These are phyloP conservation scores for Hydrotaea diabolus DNA, from an alignment of 2,888 invertebrate genomes.

Conservation along the genomic window DNA sequence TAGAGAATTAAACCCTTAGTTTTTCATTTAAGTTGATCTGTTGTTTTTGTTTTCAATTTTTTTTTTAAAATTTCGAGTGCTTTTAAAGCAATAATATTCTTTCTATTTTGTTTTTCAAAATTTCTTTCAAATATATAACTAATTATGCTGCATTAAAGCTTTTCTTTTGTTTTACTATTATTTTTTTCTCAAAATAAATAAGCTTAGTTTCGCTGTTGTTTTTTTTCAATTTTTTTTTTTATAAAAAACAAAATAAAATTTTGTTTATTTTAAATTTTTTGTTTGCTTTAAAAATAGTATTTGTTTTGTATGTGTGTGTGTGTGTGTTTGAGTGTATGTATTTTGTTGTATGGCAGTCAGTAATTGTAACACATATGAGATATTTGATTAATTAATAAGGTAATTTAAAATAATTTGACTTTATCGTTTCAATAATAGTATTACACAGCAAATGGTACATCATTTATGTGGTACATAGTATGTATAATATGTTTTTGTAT, in stretches of 20 bases:
- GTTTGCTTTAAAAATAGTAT: constrained; percentile 1
- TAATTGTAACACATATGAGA: constrained; percentile 50
- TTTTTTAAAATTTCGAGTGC: constrained; percentile 63
- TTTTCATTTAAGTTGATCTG: too few relatives aligned
- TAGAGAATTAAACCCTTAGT: too few relatives aligned
- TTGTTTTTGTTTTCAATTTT: not conserved
- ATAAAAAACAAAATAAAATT: constrained; percentile 31
- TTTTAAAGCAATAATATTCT: constrained; percentile 46
- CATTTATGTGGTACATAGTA: not conserved
- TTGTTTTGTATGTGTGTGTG: constrained; percentile 28
- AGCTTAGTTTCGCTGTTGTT: constrained; percentile 25
- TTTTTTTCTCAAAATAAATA: too few relatives aligned
- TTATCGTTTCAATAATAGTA: constrained; percentile 25
- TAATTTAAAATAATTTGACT: constrained; percentile 44
- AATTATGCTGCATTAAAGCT: constrained; percentile 2
- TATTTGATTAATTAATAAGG: not conserved
- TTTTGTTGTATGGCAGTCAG: constrained; percentile 63
- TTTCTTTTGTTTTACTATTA: constrained; percentile 33
- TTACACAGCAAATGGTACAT: constrained; percentile 33
- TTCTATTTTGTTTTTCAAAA: not conserved
- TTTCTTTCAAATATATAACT: not conserved
- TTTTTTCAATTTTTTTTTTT: too few relatives aligned
- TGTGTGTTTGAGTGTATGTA: too few relatives aligned
- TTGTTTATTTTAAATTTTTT: constrained; percentile 21
- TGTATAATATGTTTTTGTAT: too few relatives aligned